These are phyloP conservation scores for Spinibarbus caldwelli DNA, from an alignment of 2,797 vertebrate genomes.

Conservation along the genomic window DNA sequence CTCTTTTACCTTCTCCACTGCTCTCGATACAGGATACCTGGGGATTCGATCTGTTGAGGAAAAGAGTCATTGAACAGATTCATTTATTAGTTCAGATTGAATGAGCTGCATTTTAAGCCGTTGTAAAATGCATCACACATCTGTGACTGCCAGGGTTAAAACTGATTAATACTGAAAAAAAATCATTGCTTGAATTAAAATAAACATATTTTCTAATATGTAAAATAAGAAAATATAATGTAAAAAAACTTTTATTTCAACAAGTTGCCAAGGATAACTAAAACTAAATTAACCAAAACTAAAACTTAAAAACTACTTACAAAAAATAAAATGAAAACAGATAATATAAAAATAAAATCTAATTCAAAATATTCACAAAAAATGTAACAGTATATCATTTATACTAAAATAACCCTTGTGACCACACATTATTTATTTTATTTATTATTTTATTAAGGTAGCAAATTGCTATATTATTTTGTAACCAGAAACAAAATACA, in stretches of 20 bases:
- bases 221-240: background rate
- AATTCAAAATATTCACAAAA: background rate
- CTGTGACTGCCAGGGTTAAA: background rate
- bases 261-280: background rate
- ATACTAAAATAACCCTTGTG: background rate
- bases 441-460: background rate
- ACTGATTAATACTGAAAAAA: background rate
- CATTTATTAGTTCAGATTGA: background rate
- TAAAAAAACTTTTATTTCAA: too few species aligned
- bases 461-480: background rate
- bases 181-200: background rate
- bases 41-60: conserved; percentile 59
- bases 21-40: conserved; percentile 70
- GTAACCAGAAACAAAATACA: background rate
- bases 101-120: background rate
- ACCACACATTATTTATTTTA: background rate
- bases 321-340: background rate
- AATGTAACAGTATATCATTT: background rate
- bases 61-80: background rate
- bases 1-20: conserved; percentile 70
- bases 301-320: background rate
- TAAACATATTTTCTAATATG: background rate
- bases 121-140: background rate
- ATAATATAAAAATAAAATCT: background rate
- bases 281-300: background rate